Percentiles rank a stretch among this genome's conserved stretches.
Evolutionary conservation across 2,113 vertebrate species (phyloP).

Genomic region (Brachypteracias leptosomus): DNA sequence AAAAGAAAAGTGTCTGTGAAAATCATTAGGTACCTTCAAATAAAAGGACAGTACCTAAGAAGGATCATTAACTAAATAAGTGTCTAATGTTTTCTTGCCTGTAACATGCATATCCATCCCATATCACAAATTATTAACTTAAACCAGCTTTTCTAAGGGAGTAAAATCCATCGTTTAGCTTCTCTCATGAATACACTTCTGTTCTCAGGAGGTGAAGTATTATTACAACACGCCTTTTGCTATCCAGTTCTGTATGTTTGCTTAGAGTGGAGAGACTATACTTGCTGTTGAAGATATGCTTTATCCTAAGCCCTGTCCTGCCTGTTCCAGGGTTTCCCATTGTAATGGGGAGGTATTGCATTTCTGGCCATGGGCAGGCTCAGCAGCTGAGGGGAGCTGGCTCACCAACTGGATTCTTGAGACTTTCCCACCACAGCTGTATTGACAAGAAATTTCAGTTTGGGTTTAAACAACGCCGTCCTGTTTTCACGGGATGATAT

Average conservation of each 20-base stretch:
- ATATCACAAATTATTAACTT: neutral
- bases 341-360: neutral
- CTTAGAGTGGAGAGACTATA: neutral
- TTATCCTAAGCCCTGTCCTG: neutral
- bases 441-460: conserved; percentile 26
- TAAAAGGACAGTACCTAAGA: neutral
- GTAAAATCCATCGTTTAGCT: neutral
- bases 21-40: neutral
- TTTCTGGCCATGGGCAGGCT: neutral
- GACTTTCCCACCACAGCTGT: conserved; percentile 43
- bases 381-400: conserved; percentile 30
- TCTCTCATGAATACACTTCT: neutral
- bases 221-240: neutral
- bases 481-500: conserved; percentile 44
- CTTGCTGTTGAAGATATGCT: neutral
- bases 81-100: neutral
- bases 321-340: neutral
- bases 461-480: neutral
- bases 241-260: neutral
- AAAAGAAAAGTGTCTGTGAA: neutral
- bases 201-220: neutral
- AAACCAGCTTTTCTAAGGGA: neutral
- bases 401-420: neutral
- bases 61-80: neutral
- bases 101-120: neutral